Evolutionary conservation across 1,140 invertebrate genomes (phyloP).

Genomic region (Macrocentrus cingulum): DNA sequence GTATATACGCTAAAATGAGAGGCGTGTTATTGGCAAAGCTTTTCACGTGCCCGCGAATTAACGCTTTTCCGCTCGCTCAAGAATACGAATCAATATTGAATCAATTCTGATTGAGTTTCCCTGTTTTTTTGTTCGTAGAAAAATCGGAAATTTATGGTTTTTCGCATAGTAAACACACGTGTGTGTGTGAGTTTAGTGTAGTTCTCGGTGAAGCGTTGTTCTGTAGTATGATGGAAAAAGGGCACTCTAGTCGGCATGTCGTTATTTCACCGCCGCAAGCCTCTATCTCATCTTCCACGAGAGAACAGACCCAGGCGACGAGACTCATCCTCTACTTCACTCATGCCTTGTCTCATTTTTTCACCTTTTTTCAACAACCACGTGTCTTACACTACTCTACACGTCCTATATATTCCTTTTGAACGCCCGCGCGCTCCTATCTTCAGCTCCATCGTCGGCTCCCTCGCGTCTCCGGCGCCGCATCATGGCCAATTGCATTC

Average conservation of each 20-base stretch:
- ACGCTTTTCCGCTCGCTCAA: background rate
- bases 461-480: no score
- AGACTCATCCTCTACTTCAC: background rate
- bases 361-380: background rate
- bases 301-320: conserved; percentile 28
- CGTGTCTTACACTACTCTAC: no score
- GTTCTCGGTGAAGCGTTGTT: no score
- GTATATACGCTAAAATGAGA: no score
- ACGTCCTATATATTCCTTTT: no score
- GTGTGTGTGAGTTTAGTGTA: background rate
- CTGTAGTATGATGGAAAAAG: conserved; percentile 37
- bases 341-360: background rate
- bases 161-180: background rate
- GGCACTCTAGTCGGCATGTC: conserved; percentile 45
- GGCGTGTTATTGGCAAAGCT: conserved; percentile 16
- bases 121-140: background rate
- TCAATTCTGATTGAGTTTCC: background rate
- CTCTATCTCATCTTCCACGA: conserved; percentile 47
- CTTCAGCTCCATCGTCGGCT: no score
- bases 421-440: no score
- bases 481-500: no score
- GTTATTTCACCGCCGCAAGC: conserved; percentile 51
- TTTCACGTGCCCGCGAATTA: conserved; percentile 16
- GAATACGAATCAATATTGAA: conserved; percentile 12
- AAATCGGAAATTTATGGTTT: background rate